Conservation (phyloP, 2,797 vertebrate species). For the Clarias pachynema region DNA sequence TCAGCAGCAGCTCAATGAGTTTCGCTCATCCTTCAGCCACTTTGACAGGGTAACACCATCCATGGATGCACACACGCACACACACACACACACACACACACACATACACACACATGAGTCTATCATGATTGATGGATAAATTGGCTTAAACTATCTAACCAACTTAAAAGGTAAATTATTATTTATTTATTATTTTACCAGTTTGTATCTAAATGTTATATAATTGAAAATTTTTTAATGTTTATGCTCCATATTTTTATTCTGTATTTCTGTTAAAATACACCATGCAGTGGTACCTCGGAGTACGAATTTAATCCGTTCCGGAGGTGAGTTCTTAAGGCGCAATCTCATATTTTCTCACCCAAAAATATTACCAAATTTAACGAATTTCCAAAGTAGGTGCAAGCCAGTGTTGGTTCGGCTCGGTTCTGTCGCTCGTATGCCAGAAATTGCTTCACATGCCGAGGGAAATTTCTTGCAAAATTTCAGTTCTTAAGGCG, state of each 20-base stretch:
- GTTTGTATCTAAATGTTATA: background rate
- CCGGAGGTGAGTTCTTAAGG: too few relatives aligned
- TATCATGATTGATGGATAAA: background rate
- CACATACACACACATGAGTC: background rate
- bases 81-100: constrained; percentile 1
- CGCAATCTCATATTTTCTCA: too few relatives aligned
- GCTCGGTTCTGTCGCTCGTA: too few relatives aligned
- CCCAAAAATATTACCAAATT: too few relatives aligned
- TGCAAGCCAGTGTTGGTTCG: too few relatives aligned
- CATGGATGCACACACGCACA: background rate
- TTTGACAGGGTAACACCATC: constrained; percentile 80
- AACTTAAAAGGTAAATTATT: background rate
- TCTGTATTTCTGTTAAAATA: background rate
- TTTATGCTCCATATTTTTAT: background rate
- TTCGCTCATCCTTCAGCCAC: constrained; percentile 88
- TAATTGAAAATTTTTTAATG: background rate
- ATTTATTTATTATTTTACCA: background rate
- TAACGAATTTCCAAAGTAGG: too few relatives aligned
- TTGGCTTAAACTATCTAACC: background rate
- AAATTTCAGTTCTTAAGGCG: too few relatives aligned
- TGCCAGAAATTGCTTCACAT: too few relatives aligned
- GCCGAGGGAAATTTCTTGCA: too few relatives aligned
- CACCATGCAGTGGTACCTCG: too few relatives aligned
- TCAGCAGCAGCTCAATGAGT: constrained; percentile 87
- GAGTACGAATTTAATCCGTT: too few relatives aligned